Percentiles rank a stretch among this genome's conserved stretches.
Conservation (phyloP, 2,888 invertebrate species). For the Calameuta filiformis region DNA sequence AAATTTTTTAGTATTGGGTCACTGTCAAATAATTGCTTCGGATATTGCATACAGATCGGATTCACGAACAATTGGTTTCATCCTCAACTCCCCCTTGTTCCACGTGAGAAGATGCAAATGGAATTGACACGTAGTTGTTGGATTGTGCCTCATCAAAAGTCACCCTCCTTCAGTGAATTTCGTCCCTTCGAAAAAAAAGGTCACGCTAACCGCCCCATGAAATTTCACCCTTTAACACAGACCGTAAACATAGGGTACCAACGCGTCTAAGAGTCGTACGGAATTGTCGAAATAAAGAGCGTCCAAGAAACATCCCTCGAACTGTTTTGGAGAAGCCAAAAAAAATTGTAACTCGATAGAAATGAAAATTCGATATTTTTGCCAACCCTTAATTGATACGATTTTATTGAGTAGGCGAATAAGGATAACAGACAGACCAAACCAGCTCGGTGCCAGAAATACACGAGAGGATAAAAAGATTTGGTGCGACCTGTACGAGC, state of each 20-base stretch:
- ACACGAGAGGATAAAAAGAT: constrained; percentile 36
- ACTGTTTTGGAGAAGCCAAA: not conserved
- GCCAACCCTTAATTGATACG: not conserved
- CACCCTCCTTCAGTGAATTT: not conserved
- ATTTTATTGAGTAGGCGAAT: not conserved
- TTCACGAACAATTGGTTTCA: not conserved
- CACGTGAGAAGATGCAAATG: not conserved
- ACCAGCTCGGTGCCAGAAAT: not conserved
- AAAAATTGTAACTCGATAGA: not conserved
- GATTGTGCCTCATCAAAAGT: not conserved
- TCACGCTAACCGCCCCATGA: not conserved
- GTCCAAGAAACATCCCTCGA: not conserved
- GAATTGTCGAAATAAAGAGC: not conserved
- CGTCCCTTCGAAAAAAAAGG: not conserved
- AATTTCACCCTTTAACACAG: not conserved
- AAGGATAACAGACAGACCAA: not conserved
- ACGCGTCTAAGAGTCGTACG: not conserved
- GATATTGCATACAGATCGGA: not conserved
- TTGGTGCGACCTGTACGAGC: constrained; percentile 35
- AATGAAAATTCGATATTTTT: not conserved
- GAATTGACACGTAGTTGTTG: not conserved
- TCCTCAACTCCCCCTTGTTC: not conserved
- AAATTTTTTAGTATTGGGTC: not conserved
- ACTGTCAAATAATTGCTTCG: not conserved
- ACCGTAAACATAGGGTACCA: not conserved